A percentile compares a stretch with the other conserved stretches of the same genome.
Conservation (phyloP, 2,888 invertebrate genomes). For the Phrixothrix hirtus region DNA sequence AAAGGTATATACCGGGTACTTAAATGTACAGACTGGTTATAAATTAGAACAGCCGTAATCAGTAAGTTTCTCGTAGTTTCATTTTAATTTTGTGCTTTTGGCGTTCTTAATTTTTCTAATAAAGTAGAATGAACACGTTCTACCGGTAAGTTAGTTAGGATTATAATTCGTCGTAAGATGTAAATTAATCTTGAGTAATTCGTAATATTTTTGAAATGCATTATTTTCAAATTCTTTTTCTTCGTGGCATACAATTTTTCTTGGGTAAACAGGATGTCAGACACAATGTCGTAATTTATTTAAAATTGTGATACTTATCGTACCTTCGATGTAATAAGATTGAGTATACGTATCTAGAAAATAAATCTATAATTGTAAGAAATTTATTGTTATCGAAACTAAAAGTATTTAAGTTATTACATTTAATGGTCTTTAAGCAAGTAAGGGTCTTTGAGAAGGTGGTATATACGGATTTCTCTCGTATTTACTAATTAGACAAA, state of each 20-base stretch:
- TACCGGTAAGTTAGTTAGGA: slow-evolving; percentile 25
- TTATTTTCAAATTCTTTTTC: slow-evolving; percentile 32
- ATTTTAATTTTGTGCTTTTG: slow-evolving; percentile 10
- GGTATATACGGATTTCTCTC: slow-evolving; percentile 23
- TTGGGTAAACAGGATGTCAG: slow-evolving; percentile 28
- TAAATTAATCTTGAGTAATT: slow-evolving; percentile 22
- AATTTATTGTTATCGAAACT: slow-evolving; percentile 18
- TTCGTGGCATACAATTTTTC: slow-evolving; percentile 23
- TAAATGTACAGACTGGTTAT: slow-evolving; percentile 25
- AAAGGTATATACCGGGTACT: too few relatives aligned
- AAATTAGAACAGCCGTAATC: slow-evolving; percentile 12
- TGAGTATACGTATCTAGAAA: slow-evolving; percentile 21
- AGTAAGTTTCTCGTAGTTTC: slow-evolving; percentile 16
- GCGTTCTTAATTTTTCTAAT: too few relatives aligned
- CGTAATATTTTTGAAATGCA: slow-evolving; percentile 14
- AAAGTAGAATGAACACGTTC: slow-evolving; percentile 27
- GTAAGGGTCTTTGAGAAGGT: slow-evolving; percentile 6
- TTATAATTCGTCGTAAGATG: slow-evolving; percentile 23
- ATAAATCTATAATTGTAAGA: too few relatives aligned
- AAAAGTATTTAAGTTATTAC: slow-evolving; percentile 16
- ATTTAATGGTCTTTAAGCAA: slow-evolving; percentile 24
- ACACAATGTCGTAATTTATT: too few relatives aligned
- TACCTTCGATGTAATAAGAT: slow-evolving; percentile 13
- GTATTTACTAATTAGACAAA: too few relatives aligned
- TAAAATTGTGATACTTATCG: too few relatives aligned